Conservation (phyloP, 2,113 vertebrate genomes). For the Ceyx melanurus region DNA sequence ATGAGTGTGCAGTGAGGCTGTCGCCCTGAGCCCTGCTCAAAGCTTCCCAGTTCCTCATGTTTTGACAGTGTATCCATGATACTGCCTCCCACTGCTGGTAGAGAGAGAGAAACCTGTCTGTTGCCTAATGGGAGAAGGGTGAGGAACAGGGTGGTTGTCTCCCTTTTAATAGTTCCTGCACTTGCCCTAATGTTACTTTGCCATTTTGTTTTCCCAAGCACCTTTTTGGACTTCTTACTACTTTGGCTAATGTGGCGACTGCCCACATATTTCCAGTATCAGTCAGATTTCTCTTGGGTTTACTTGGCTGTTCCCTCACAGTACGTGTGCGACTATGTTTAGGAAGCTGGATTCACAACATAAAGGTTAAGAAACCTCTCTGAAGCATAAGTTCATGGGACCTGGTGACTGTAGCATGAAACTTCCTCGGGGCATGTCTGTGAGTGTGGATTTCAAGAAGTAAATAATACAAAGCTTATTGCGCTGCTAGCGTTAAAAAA, state of each 20-base stretch:
- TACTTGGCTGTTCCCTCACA: background rate
- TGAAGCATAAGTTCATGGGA: background rate
- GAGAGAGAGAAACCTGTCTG: background rate
- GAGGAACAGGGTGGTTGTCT: background rate
- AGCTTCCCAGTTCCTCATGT: background rate
- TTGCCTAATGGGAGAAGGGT: background rate
- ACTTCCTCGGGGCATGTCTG: background rate
- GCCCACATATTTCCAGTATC: background rate
- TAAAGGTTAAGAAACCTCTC: background rate
- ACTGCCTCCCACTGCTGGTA: background rate
- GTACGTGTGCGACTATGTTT: rapidly evolving
- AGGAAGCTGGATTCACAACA: background rate
- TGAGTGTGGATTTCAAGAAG: background rate
- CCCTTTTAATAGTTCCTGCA: background rate
- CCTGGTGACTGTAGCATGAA: background rate
- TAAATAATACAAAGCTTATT: background rate
- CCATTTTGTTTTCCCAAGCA: constrained; percentile 3
- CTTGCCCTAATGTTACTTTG: background rate
- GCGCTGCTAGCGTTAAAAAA: background rate
- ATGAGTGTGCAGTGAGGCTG: background rate
- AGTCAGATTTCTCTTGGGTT: background rate
- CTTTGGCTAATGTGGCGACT: background rate
- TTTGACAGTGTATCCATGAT: background rate
- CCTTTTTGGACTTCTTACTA: background rate
- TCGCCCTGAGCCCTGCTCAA: background rate